Evolutionary conservation across 1,140 invertebrate species (phyloP).

Genomic region (Pteromalus puparum): DNA sequence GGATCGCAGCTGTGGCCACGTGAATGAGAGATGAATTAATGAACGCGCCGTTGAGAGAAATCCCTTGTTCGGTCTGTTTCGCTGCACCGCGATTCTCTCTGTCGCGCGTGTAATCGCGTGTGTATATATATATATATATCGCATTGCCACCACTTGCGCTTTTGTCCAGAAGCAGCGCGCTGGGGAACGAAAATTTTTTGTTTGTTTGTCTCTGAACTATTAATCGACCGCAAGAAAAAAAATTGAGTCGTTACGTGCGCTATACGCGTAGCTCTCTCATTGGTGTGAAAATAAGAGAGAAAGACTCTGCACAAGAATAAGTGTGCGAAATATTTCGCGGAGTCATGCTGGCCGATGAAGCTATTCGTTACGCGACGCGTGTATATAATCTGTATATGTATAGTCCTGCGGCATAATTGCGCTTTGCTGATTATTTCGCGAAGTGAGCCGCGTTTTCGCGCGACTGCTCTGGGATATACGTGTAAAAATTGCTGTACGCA

Average conservation of each 20-base stretch:
- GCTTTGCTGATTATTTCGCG: slow-evolving; percentile 50
- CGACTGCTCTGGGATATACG: too few relatives aligned
- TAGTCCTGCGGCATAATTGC: slow-evolving; percentile 35
- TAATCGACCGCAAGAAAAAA: background rate
- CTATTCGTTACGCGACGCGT: slow-evolving; percentile 46
- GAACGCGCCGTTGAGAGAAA: slow-evolving; percentile 47
- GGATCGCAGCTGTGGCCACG: background rate
- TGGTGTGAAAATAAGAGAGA: background rate
- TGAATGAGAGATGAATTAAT: slow-evolving; percentile 52
- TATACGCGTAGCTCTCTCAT: too few relatives aligned
- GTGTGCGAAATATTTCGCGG: slow-evolving; percentile 24
- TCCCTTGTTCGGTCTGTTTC: slow-evolving; percentile 44
- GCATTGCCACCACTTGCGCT: background rate
- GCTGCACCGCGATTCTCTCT: background rate
- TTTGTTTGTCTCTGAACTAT: background rate
- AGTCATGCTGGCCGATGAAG: slow-evolving; percentile 51
- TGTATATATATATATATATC: background rate
- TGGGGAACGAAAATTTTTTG: background rate
- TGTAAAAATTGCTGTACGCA: slow-evolving; percentile 16
- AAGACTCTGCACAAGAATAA: background rate
- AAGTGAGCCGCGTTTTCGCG: background rate
- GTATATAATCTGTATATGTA: background rate
- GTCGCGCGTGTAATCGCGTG: background rate
- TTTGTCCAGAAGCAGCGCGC: background rate
- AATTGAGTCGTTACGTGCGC: slow-evolving; percentile 46